Conservation (phyloP, 1,140 invertebrate species). For the Drosophila persimilis region DNA sequence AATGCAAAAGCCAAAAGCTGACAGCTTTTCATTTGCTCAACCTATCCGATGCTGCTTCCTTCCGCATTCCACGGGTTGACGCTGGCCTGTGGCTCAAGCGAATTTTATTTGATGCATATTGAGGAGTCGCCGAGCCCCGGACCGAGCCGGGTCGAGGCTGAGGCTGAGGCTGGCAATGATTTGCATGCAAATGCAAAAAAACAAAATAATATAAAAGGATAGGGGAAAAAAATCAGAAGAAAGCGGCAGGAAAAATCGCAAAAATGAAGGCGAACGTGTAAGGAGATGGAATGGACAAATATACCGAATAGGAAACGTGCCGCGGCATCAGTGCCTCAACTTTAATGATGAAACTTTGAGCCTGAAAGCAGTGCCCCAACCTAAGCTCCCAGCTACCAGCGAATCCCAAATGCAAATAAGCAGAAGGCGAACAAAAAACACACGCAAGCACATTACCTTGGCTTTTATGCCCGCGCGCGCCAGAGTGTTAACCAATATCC, state of each 20-base stretch:
- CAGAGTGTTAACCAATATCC: conserved; percentile 14
- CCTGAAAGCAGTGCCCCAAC: not conserved
- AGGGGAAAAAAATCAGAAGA: too few relatives aligned
- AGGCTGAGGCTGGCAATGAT: conserved; percentile 7
- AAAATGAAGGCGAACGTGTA: not conserved
- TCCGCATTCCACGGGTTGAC: conserved; percentile 13
- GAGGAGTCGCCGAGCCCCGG: too few relatives aligned
- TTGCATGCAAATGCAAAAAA: conserved; percentile 27
- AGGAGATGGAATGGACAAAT: conserved; percentile 32
- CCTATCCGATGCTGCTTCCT: not conserved
- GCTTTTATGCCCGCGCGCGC: conserved; percentile 36
- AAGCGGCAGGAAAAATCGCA: too few relatives aligned
- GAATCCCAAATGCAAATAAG: conserved; percentile 55
- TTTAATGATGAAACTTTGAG: conserved; percentile 70
- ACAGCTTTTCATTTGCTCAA: conserved; percentile 39
- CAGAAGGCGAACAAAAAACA: conserved; percentile 9
- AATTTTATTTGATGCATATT: conserved; percentile 18
- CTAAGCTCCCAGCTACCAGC: conserved; percentile 14
- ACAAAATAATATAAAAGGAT: not conserved
- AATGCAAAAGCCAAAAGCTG: conserved; percentile 35
- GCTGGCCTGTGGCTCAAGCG: not conserved
- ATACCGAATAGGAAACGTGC: conserved; percentile 50
- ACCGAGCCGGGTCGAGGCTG: not conserved
- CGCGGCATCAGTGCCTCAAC: conserved; percentile 40
- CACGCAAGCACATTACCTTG: conserved; percentile 17